Base-by-base conservation (phyloP, 2,113 vertebrate genomes). In the Cairina moschata region DNA sequence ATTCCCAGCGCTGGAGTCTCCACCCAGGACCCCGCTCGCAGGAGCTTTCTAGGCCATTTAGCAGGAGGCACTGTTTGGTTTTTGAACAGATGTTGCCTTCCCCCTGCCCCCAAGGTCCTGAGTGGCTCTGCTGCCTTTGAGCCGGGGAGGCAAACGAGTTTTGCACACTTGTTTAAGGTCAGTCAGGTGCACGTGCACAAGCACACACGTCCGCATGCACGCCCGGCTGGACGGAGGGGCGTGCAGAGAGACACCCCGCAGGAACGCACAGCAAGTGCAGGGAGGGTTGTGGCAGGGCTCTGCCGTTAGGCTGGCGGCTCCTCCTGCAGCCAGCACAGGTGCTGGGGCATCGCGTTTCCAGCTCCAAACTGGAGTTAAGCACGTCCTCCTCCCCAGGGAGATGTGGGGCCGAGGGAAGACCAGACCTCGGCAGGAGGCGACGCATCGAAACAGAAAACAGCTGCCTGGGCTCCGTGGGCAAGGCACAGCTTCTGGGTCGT, bases 21-120 rank as follows among this genome's bases (percentile, higher is more conserved):
- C 92, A 97, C 97, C 97, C 97, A 86, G 96, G 97, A 98, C 94
- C 96, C 90, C 4, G 36, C 97, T 97, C 31, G 17, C 95, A 97
- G 95, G 97, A 97, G 97, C 93, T 98, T 98, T 98, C 98, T 98
- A 98, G 97, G 96, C 97, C 98, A 98, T 98, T 98, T 98, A 98
- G 97, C 98, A 98, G 89, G 97, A 98, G 98, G 97, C 97, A 96
- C 86, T 98, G 98, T 98, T 98, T 98, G 98, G 97, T 98, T 98
- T 98, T 98, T 97, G 97, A 97, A 98, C 98, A 98, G 98, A 98
- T 98, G 98, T 97, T 98, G 96, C 97, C 77, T 96, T 63, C 69
- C 54, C 84, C 86, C 65, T 86, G 67, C 90, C 91, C 96, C 90
- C 88, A 59, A 86, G 86, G 82, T 83, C 89, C 71, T 86, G 62